A percentile compares a stretch with the other conserved stretches of the same genome.
These are phyloP conservation scores for Stramonita haemastoma DNA, from an alignment of 2,888 invertebrate species.

Conservation along the genomic window DNA sequence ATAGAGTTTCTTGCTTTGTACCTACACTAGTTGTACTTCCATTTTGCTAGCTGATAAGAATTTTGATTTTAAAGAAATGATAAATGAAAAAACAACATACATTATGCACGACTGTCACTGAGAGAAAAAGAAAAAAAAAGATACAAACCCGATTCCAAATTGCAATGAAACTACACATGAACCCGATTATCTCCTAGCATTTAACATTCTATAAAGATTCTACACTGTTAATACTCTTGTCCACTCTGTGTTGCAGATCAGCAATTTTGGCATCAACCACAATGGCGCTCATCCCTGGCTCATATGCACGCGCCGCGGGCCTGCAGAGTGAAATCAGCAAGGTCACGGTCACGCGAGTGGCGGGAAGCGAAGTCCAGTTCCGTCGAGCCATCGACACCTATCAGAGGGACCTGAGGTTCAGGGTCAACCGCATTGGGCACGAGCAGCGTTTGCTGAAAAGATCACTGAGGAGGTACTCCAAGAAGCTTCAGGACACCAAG, in stretches of 20 bases:
- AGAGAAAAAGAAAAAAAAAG: no score
- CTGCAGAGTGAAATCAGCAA: conserved; percentile 66
- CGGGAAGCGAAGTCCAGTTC: conserved; percentile 63
- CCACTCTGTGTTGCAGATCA: neutral
- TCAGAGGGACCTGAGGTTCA: conserved; percentile 57
- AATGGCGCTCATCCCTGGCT: conserved; percentile 58
- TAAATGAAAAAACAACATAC: no score
- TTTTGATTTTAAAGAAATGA: no score
- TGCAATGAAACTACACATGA: no score
- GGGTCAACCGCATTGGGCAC: conserved; percentile 58
- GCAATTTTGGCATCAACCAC: conserved; percentile 22
- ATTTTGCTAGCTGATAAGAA: no score
- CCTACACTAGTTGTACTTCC: no score
- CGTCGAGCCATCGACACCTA: conserved; percentile 62
- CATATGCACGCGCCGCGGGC: conserved; percentile 64
- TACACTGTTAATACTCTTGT: no score
- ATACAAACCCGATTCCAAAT: no score
- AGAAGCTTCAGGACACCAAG: conserved; percentile 54
- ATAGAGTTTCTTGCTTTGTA: no score
- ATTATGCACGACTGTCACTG: no score
- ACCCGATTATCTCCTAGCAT: no score
- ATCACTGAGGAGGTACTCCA: conserved; percentile 54
- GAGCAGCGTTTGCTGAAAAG: conserved; percentile 59
- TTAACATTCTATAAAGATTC: no score
- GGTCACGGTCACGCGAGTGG: conserved; percentile 63